Evolutionary conservation across 1,140 invertebrate species (phyloP).

Genomic region (Drosophila saltans): DNA sequence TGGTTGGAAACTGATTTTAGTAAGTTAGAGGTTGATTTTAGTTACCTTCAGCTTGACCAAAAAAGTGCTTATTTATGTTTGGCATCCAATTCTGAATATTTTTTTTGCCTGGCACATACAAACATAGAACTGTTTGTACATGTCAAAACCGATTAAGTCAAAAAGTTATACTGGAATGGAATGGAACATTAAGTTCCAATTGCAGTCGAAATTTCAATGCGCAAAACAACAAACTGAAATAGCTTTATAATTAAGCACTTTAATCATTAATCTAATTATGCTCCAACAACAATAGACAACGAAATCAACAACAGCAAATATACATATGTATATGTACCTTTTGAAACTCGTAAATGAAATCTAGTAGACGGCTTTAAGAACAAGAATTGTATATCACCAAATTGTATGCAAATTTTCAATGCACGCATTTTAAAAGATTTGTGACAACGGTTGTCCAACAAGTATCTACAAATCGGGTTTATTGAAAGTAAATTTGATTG

Average conservation of each 20-base stretch:
- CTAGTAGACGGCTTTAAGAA: constrained; percentile 22
- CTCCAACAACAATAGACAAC: constrained; percentile 16
- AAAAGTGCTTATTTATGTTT: too few relatives aligned
- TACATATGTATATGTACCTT: neutral
- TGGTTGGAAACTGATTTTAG: too few relatives aligned
- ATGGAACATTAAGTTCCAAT: constrained; percentile 60
- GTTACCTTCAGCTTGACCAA: constrained; percentile 33
- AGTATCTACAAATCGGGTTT: constrained; percentile 4
- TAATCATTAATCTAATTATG: constrained; percentile 36
- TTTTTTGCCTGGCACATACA: too few relatives aligned
- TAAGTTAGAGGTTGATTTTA: neutral
- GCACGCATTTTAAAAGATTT: constrained; percentile 57
- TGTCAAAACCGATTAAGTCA: constrained; percentile 43
- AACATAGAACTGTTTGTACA: too few relatives aligned
- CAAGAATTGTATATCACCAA: constrained; percentile 60
- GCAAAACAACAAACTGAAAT: constrained; percentile 49
- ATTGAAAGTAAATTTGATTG: constrained; percentile 59
- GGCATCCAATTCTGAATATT: too few relatives aligned
- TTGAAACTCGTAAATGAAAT: constrained; percentile 64
- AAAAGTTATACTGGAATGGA: constrained; percentile 44
- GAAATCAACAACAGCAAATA: constrained; percentile 14
- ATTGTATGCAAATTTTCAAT: constrained; percentile 66
- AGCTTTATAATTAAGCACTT: constrained; percentile 73
- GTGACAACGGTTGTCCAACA: constrained; percentile 45
- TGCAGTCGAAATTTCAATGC: constrained; percentile 46